Evolutionary conservation across 64 coral and sea anemone genomes (phyloP), one percentile per base, ranked within the genome.

Genomic region (Montipora capricornis): DNA sequence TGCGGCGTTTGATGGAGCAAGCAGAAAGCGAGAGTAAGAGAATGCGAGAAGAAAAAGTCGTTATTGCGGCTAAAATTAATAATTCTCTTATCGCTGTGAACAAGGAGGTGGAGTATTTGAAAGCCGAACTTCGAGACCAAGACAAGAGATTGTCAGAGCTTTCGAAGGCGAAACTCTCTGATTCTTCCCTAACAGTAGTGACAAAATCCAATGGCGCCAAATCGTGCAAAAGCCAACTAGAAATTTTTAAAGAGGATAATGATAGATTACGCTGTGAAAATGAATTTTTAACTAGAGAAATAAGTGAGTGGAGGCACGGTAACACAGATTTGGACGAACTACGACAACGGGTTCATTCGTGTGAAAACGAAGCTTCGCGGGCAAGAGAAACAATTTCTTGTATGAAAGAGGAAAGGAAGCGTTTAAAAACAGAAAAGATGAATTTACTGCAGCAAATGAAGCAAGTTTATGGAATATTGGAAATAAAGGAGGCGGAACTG

Each of bases 1-100:
- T 99, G 98, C 73, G 98, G 51, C 69, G 98, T 45, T 90, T 99
- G 19, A 99, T 99, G 98, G 98, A 99, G 76, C 95, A 99, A 48
- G 95, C 98, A 37, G 98, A 99, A 80, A 82, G 84, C 75, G 98
- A 99, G 80, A 99, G 95, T 88, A 94, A 88, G 78, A 95, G 91
- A 55, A 87, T 99, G 62, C 91, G 96, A 80, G 95, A 99, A 20
- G 98, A 99, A 29, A 99, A 99, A 81, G 91, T 94, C 83, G 86
- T 99, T 59, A 96, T 99, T 84, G 95, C 95, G 61, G 80, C 95
- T 19, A 99, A 94, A 79, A 99, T 99, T 47, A 96, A 94, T 49
- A 94, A 88, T 77, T 96, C 98, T 59, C 91, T 99, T 50, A 94
- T 88, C 78, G 83, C 95, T 11, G 98, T 99, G 44, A 99, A 99